phyloP scores from a whole-genome alignment of 30 jellyfish, hydroid and myxozoan genomes.

The Haliclystus octoradiatus region DNA sequence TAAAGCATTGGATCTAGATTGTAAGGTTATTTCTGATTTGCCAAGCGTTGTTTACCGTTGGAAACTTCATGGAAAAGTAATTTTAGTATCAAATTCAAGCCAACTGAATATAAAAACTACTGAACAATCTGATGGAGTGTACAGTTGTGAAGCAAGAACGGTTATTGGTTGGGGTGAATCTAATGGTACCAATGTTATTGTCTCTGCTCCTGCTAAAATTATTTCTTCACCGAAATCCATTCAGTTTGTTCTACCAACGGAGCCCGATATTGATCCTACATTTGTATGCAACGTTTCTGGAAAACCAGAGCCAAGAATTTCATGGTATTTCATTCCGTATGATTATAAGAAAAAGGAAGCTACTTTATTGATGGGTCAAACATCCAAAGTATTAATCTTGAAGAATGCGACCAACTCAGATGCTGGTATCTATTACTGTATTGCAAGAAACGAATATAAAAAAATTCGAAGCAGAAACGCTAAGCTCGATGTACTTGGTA shows the following conservation, averaged over 20 bases:
- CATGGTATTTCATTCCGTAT: constrained; percentile 12
- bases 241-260: neutral
- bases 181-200: neutral
- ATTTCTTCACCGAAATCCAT: neutral
- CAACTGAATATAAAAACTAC: neutral
- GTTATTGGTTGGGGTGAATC: constrained; percentile 1
- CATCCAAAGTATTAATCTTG: neutral
- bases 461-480: constrained; percentile 8
- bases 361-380: neutral
- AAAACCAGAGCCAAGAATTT: constrained; percentile 5
- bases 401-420: neutral
- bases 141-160: constrained; percentile 3
- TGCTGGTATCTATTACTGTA: constrained; percentile 26
- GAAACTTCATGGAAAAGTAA: constrained; percentile 2
- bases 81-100: neutral
- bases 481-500: constrained; percentile 16
- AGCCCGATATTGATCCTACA: neutral
- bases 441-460: constrained; percentile 19
- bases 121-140: neutral
- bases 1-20: neutral
- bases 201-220: neutral
- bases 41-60: constrained; percentile 12
- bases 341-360: neutral
- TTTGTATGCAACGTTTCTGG: constrained; percentile 22
- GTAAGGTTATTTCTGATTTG: constrained; percentile 6